phyloP scores from a whole-genome alignment of 1,140 invertebrate species.

The Ceratosolen solmsi region DNA sequence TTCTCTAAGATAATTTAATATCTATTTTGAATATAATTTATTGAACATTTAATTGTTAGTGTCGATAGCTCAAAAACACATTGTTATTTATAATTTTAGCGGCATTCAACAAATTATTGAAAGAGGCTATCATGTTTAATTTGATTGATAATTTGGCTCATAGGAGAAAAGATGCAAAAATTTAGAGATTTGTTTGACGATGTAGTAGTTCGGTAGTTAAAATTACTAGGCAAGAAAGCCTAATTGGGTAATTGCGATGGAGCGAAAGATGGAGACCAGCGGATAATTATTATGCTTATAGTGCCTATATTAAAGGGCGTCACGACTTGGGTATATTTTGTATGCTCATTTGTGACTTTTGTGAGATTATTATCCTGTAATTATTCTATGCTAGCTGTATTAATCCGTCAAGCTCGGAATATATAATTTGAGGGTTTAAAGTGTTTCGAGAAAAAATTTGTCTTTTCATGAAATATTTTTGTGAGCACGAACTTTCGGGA shows the following conservation, averaged over 20 bases:
- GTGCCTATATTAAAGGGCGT: neutral
- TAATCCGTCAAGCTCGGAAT: neutral
- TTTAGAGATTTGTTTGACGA: neutral
- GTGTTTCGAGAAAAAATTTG: neutral
- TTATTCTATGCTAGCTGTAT: neutral
- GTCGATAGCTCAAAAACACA: no score
- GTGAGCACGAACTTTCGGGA: neutral
- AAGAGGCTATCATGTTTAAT: neutral
- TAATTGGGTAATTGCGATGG: slow-evolving; percentile 11
- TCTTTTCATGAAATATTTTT: neutral
- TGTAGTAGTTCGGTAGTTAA: neutral
- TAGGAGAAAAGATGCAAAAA: no score
- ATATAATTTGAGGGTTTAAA: slow-evolving; percentile 3
- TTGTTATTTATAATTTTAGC: no score
- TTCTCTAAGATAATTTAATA: no score
- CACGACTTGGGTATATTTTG: neutral
- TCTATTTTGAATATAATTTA: no score
- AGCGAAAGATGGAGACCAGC: neutral
- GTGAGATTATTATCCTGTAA: neutral
- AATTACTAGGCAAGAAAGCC: slow-evolving; percentile 19
- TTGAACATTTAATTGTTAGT: no score
- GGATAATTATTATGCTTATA: slow-evolving; percentile 8
- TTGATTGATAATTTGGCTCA: neutral
- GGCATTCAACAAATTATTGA: neutral
- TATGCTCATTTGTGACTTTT: slow-evolving; percentile 9